Percentiles rank a stretch among this genome's conserved stretches.
Conservation (phyloP, 1,140 invertebrate species). For the Sinella curviseta region DNA sequence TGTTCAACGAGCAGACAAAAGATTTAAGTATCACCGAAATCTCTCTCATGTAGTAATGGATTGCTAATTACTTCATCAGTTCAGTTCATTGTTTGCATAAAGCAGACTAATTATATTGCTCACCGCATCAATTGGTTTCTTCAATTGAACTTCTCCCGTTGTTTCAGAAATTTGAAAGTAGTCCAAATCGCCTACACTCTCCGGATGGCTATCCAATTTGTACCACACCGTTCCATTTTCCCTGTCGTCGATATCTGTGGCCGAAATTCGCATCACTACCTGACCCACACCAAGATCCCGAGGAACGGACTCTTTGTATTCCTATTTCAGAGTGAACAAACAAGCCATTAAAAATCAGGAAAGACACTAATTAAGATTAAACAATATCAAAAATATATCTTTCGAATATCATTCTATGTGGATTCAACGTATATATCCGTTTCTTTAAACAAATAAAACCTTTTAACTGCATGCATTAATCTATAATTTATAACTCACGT, state of each 20-base stretch:
- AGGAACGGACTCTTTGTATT: constrained; percentile 72
- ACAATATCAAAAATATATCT: no score
- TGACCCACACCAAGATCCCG: constrained; percentile 68
- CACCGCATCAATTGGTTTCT: constrained; percentile 63
- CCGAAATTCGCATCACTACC: constrained; percentile 82
- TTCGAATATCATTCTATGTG: no score
- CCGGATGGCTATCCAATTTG: constrained; percentile 61
- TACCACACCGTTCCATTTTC: constrained; percentile 75
- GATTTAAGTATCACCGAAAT: no score
- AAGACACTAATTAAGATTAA: neutral
- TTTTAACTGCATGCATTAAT: no score
- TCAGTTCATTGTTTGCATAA: no score
- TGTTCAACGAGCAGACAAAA: constrained; percentile 47
- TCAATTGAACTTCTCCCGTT: constrained; percentile 76
- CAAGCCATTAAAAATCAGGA: neutral
- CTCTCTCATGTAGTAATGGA: no score
- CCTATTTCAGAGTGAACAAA: constrained; percentile 58
- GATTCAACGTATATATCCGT: no score
- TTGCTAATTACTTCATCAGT: no score
- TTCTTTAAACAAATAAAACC: no score
- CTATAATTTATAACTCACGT: no score
- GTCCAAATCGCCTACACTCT: constrained; percentile 58
- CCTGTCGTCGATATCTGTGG: constrained; percentile 83
- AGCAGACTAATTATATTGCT: neutral
- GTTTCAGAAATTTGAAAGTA: constrained; percentile 76